Percentiles rank a stretch among this genome's conserved stretches.
These are phyloP conservation scores for Alfaro cultratus DNA, from an alignment of 2,797 vertebrate species.

Conservation along the genomic window DNA sequence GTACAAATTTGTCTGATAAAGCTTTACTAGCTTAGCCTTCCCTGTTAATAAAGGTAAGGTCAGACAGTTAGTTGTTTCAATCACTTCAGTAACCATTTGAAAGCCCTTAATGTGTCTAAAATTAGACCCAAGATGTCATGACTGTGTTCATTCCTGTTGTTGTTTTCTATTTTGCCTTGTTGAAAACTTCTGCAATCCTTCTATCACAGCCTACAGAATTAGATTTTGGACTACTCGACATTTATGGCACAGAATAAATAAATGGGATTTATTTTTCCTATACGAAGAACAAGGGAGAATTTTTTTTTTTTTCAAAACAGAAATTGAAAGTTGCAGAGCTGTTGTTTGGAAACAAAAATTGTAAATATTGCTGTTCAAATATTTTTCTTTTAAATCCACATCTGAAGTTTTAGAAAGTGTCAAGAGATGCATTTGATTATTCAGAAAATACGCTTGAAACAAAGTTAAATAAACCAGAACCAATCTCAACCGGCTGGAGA, in stretches of 20 bases:
- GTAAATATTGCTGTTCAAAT: not conserved
- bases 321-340: not conserved
- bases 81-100: not conserved
- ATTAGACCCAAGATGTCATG: not conserved
- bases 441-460: not conserved
- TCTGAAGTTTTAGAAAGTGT: not conserved
- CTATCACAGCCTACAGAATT: not conserved
- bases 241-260: not conserved
- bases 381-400: not conserved
- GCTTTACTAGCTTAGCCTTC: not conserved
- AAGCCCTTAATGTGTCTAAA: not conserved
- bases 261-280: not conserved
- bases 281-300: not conserved
- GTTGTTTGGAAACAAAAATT: not conserved
- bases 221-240: not conserved
- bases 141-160: not conserved
- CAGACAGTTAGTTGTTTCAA: not conserved
- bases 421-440: not conserved
- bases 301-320: not conserved
- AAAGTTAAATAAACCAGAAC: not conserved
- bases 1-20: not conserved
- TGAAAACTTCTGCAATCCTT: not conserved
- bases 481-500: slow-evolving; percentile 24
- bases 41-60: not conserved
- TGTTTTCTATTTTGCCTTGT: not conserved